These are phyloP conservation scores for Aurelia aurita complex sp. Pacific DNA, from an alignment of 30 jellyfish, hydroid and myxozoan genomes.

Conservation along the genomic window DNA sequence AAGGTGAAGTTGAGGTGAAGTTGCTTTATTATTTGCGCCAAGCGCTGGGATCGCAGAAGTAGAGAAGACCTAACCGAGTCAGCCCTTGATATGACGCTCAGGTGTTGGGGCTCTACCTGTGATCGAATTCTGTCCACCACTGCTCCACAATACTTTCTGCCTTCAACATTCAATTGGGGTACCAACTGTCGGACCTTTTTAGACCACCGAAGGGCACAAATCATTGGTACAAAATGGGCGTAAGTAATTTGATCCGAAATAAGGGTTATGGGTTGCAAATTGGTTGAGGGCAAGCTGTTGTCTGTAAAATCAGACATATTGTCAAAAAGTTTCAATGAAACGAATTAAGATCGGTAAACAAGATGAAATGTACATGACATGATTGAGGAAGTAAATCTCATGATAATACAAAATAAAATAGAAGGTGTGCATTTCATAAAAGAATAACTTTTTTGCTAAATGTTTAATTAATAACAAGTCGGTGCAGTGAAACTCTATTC, in stretches of 20 bases:
- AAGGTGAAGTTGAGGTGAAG: too few relatives aligned
- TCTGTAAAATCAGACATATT: neutral
- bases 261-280: constrained; percentile 44
- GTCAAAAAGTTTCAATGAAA: neutral
- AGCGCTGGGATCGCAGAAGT: too few relatives aligned
- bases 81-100: too few relatives aligned
- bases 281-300: constrained; percentile 17
- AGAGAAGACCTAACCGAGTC: too few relatives aligned
- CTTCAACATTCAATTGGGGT: too few relatives aligned
- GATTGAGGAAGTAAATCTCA: constrained; percentile 26
- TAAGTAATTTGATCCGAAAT: neutral
- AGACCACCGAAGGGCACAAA: too few relatives aligned
- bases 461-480: constrained; percentile 15
- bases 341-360: constrained; percentile 20
- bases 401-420: constrained; percentile 27
- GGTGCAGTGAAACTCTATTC: constrained; percentile 10
- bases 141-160: too few relatives aligned
- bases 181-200: too few relatives aligned
- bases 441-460: constrained; percentile 3
- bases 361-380: constrained; percentile 29
- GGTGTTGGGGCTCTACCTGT: too few relatives aligned
- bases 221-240: too few relatives aligned
- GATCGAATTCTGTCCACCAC: too few relatives aligned
- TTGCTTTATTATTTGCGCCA: too few relatives aligned
- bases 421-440: constrained; percentile 7